Base-by-base conservation (phyloP, 2,113 vertebrate species). In the Labeo rohita region DNA sequence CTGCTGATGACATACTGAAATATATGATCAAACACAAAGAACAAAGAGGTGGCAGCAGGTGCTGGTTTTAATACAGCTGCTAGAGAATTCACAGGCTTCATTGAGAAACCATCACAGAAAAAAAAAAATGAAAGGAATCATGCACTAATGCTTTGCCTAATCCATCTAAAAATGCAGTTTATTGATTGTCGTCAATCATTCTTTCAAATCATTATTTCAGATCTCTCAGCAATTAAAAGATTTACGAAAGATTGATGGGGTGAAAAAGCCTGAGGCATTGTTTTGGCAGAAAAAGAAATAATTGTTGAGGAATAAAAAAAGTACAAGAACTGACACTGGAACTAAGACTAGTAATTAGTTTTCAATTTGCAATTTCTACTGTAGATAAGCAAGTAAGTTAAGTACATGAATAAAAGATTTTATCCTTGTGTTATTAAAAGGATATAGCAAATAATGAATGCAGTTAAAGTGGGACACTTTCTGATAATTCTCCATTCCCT, bases 1-100 rank as follows among this genome's bases (percentile, higher is more conserved):
- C 45, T 74, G 45, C 72, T 75, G 21, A 75, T 75, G 12, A 8
- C n/a, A n/a, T 15, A 74, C 72, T 75, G n/a, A 75, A 75, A 75
- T 13, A 61, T 66, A 13, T 75, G 21, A 75, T 75, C 72, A 75
- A 49, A 49, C 72, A 49, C 45, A 47, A 28, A 75, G 45, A 75
- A 75, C 43, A 15, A 75, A 74, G 21, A 74, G 39, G 18, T 1
- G 11, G 11, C 45, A 49, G n/a, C 11, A 49, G n/a, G 72, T 75
- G 45, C 10, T 75, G 21, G n/a, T 50, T 49, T 75, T 75, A 13
- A 74, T 13, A 49, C 43, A 74, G 43, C 2, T 49, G 21, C 23
- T 75, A 3, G 43, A 28, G 43, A 23, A 5, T 50, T 45, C 9
- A 9, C 8, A 21, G 39, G 59, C 59, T 68, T 68, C 65, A 68